A percentile compares a stretch with the other conserved stretches of the same genome.
Evolutionary conservation across 1,140 invertebrate species (phyloP).

Genomic region (Anthonomus grandis): DNA sequence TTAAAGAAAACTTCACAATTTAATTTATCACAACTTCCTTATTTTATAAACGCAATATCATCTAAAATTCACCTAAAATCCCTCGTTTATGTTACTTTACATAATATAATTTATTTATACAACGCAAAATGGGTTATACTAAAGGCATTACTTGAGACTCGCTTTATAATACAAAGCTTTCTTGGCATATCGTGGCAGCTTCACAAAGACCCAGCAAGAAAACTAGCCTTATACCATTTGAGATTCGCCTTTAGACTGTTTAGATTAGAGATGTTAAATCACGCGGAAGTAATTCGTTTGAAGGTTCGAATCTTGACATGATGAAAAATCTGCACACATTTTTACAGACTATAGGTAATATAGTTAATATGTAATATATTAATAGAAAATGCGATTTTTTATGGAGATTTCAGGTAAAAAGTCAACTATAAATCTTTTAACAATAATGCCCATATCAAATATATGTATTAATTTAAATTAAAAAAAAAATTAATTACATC

Average conservation of each 20-base stretch:
- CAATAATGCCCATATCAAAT: too few relatives aligned
- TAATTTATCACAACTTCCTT: not conserved
- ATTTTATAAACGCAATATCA: too few relatives aligned
- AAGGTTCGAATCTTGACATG: too few relatives aligned
- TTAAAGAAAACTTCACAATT: not conserved
- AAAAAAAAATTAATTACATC: too few relatives aligned
- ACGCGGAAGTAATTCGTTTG: constrained; percentile 14
- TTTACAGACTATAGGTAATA: too few relatives aligned
- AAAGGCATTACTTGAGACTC: not conserved
- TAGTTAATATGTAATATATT: too few relatives aligned
- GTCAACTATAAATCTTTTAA: too few relatives aligned
- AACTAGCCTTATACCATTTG: constrained; percentile 8
- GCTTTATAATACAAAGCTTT: too few relatives aligned
- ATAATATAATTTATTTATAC: not conserved
- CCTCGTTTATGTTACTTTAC: not conserved
- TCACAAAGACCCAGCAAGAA: not conserved
- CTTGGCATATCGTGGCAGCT: not conserved
- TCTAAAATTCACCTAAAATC: too few relatives aligned
- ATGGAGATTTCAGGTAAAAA: not conserved
- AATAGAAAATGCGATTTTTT: not conserved
- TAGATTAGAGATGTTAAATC: constrained; percentile 12
- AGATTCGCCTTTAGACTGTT: constrained; percentile 11
- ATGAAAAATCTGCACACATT: too few relatives aligned
- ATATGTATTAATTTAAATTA: too few relatives aligned
- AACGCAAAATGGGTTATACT: not conserved